phyloP scores from a whole-genome alignment of 2,888 invertebrate genomes.

The Volucella bombylans region DNA sequence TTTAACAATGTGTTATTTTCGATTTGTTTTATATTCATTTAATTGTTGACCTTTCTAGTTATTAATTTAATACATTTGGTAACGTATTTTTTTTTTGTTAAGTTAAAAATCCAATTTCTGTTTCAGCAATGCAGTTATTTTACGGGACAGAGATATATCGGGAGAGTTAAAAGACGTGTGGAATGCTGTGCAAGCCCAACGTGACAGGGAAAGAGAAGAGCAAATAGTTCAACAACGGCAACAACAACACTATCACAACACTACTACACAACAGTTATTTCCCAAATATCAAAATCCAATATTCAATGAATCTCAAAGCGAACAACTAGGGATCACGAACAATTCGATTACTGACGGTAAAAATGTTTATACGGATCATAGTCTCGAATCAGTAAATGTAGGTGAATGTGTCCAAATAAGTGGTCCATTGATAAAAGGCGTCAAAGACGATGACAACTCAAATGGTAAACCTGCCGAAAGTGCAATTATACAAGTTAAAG shows the following conservation, averaged over 20 bases:
- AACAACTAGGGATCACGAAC: conserved; percentile 15
- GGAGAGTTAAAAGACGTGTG: conserved; percentile 89
- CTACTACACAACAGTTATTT: conserved; percentile 80
- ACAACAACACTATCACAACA: conserved; percentile 80
- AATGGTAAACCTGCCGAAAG: conserved; percentile 53
- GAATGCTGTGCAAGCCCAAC: conserved; percentile 86
- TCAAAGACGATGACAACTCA: conserved; percentile 32
- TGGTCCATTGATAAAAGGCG: conserved; percentile 19
- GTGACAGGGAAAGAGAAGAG: conserved; percentile 82
- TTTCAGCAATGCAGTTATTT: conserved; percentile 84
- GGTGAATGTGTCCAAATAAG: conserved; percentile 25
- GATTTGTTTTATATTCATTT: no score
- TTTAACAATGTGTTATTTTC: no score
- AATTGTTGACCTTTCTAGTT: no score
- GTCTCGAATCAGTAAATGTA: conserved; percentile 62
- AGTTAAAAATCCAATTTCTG: not conserved
- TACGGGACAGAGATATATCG: conserved; percentile 87
- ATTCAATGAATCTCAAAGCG: conserved; percentile 50
- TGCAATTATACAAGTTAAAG: conserved; percentile 64
- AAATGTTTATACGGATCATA: conserved; percentile 74
- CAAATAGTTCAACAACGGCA: conserved; percentile 81
- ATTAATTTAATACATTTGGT: no score
- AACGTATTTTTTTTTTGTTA: no score
- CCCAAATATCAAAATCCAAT: conserved; percentile 76
- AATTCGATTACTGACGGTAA: conserved; percentile 63